Conservation (phyloP, 2,113 vertebrate genomes). For the Cynopterus brachyotis region DNA sequence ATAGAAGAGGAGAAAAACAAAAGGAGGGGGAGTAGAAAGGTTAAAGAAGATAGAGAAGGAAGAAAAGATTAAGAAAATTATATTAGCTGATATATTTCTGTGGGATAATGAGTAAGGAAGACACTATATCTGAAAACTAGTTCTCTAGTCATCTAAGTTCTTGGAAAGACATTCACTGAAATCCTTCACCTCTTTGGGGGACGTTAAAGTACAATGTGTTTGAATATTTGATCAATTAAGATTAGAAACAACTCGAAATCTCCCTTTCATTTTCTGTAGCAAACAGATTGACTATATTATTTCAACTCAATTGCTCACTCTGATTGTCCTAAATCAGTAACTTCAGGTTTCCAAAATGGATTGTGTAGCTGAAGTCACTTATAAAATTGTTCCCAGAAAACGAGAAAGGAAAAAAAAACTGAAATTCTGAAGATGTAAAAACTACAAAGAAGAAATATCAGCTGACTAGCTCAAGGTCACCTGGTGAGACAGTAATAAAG, state of each 20-base stretch:
- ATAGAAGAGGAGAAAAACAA: not conserved
- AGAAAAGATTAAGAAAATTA: not conserved
- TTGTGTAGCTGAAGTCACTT: constrained; percentile 34
- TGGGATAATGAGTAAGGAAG: not conserved
- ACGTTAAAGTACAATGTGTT: not conserved
- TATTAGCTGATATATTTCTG: not conserved
- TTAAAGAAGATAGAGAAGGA: not conserved
- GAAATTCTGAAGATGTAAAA: constrained; percentile 23
- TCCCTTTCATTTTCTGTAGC: constrained; percentile 14
- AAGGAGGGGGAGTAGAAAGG: not conserved
- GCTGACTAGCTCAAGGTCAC: constrained; percentile 36
- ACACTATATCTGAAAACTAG: not conserved
- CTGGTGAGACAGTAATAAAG: not conserved
- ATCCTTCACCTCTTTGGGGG: not conserved
- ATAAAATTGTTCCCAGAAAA: constrained; percentile 37
- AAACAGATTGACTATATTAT: constrained; percentile 4
- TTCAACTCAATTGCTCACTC: not conserved
- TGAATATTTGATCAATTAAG: constrained; percentile 32
- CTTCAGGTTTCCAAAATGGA: not conserved
- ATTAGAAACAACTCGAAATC: constrained; percentile 32
- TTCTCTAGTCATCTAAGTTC: constrained; percentile 5
- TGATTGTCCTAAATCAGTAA: constrained; percentile 8
- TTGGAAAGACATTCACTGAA: constrained; percentile 36
- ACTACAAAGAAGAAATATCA: constrained; percentile 27
- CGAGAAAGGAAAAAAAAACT: not conserved